Evolutionary conservation across 1,140 invertebrate genomes (phyloP), one percentile per base, ranked within the genome.

Genomic region (Drosophila gunungcola): DNA sequence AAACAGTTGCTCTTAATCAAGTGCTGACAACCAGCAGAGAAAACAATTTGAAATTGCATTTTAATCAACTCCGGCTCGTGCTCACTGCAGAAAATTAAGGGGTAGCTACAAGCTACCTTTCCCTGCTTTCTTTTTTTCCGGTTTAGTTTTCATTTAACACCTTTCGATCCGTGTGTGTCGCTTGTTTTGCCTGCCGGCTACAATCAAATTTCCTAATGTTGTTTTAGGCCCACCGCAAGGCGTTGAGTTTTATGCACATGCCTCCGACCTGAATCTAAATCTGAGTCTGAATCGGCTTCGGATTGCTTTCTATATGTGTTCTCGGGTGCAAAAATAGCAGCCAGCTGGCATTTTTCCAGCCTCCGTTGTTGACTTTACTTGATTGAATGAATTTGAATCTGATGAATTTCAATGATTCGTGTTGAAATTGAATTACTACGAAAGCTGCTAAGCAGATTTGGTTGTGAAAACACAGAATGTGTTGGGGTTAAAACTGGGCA

Each of bases 31-130:
- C 73, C 79, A 56, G 46, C 63, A 56, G 62, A 73, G 68, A 86
- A 81, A 85, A 81, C 78, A 85, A 80, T 83, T 76, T 67, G 39
- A 74, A 89, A 89, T 89, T 84, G 85, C 77, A 89, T 89, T 89
- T 90, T 89, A 89, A 89, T 89, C 64, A 80, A 89, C 85, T 80
- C 61, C 62, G 42, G 45, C 63, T 78, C 75, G 53, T 55, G 52
- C 39, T 48, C n/a, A 38, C n/a, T 25, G 13, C n/a, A 16, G 34
- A 25, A 53, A 53, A 38, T 16, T 21, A 34, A 43, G 61, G 56
- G 61, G 55, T 61, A 64, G 61, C 55, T 43, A 7, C 29, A 5
- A 6, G 61, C 43, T n/a, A 55, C 51, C 55, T 7, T 16, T 13
- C 45, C 27, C 32, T 12, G 5, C 16, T 13, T 52, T 39, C 13